These are phyloP conservation scores for Holothuria scabra DNA, from an alignment of 53 echinoderm and acorn worm genomes.

Conservation along the genomic window DNA sequence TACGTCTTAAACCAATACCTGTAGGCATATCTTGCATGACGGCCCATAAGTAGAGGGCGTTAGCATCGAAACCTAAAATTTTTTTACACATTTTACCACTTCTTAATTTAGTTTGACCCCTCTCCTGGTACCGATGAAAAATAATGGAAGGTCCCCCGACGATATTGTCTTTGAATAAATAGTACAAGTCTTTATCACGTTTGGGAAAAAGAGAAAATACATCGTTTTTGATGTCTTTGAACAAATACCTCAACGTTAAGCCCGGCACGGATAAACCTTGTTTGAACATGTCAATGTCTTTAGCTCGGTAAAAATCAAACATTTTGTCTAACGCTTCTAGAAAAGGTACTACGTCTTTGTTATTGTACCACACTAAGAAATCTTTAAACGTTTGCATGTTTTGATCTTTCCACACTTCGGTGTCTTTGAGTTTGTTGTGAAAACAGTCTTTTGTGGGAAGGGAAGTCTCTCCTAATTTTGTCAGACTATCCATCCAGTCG, in stretches of 20 bases:
- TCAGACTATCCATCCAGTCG: neutral
- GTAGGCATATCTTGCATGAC: constrained; percentile 56
- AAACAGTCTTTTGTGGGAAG: neutral
- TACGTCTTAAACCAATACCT: neutral
- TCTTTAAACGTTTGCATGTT: constrained; percentile 47
- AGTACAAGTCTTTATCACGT: neutral
- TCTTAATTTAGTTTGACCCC: constrained; percentile 23
- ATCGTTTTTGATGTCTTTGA: neutral
- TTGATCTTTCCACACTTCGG: constrained; percentile 11
- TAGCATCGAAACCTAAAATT: constrained; percentile 40
- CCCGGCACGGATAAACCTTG: constrained; percentile 17
- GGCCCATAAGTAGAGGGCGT: constrained; percentile 50
- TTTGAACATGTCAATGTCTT: neutral
- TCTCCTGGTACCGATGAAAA: constrained; percentile 29
- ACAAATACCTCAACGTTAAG: neutral
- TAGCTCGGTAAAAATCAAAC: constrained; percentile 10
- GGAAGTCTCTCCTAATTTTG: neutral
- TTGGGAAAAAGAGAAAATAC: neutral
- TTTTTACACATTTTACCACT: constrained; percentile 20
- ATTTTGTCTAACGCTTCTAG: constrained; percentile 42
- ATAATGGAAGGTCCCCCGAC: too few species aligned
- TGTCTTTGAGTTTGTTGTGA: neutral
- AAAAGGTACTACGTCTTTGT: constrained; percentile 8
- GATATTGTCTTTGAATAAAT: too few species aligned
- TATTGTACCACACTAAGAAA: constrained; percentile 63